Evolutionary conservation across 37 sponge, comb jelly and placozoan genomes (phyloP), one percentile per base, ranked within the genome.

Genomic region (Tethya wilhelma): DNA sequence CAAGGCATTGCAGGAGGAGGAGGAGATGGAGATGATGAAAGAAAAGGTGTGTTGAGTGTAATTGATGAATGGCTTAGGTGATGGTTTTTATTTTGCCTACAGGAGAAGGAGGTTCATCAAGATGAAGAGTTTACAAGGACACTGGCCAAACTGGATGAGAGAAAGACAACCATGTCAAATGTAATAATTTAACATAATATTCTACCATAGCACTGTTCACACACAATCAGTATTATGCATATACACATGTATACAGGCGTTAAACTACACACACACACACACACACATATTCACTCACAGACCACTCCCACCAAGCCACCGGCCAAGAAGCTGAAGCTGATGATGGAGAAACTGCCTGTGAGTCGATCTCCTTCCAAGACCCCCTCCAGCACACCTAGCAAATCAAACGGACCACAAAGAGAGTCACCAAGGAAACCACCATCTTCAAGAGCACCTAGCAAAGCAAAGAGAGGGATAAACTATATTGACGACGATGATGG

Each of bases 291-390:
- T 49, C 14, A 19, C 53, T 14, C 53, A 19, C 14, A 14, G 53
- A 9, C 14, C 53, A 49, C 14, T 49, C 14, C 14, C 53, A 44
- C 55, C 9, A 56, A 30, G 9, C 64, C 74, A 33, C 82, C 82
- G 2, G 67, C 55, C 9, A 80, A 87, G 63, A 80, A 87, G 56
- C 53, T 80, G 41, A 87, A 80, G 64, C 37, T 60, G 69, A 67
- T 75, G 75, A 57, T 73, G 44, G 76, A 80, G 37, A 73, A 74
- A 75, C 64, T 64, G 2, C 44, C 40, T 17, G 26, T 29, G 0
- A 53, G 32, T 28, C 30, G 36, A 31, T 42, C 72, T 62, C 44
- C 69, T 4, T 43, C 78, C 1, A 41, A 73, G 30, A 44, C 66
- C 4, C 56, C 79, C 44, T 34, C 69, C 32, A 20, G 58, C 38